Evolutionary conservation across 1,140 invertebrate genomes (phyloP), one percentile per base, ranked within the genome.

Genomic region (Neotoxoptera formosana): DNA sequence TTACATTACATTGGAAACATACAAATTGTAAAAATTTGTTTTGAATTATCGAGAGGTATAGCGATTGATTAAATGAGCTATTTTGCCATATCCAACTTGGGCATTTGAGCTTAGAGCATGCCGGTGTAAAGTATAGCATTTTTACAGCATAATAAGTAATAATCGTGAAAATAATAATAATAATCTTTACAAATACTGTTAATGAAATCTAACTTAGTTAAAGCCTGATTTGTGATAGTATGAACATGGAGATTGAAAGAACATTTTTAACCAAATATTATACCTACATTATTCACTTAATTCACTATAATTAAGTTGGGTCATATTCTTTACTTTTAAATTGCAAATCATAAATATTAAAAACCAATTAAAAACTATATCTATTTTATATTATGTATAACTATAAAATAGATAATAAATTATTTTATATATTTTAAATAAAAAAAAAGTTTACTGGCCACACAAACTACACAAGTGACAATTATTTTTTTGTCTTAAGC

Each of bases 171-270:
- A n/a, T n/a, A n/a, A n/a, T n/a, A n/a, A n/a, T n/a, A n/a, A n/a
- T n/a, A n/a, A 88, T 88, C 21, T 88, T 47, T 88, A 51, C 30
- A 88, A n/a, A 21, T 88, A 88, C 23, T 30, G 51, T 51, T 88
- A 51, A 88, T 88, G n/a, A 48, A 48, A 53, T 47, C 25, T 30
- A 88, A 88, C 51, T 48, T 47, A 88, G 41, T 30, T 88, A 53
- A 51, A 8, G 20, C 0, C n/a, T 88, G 7, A 88, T 88, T 88
- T 25, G 48, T 88, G 1, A 53, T 53, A 88, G 14, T 34, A 11
- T 30, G 1, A 53, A 53, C 34, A 88, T 53, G 47, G 48, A 30
- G 25, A 51, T 88, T 51, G 17, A 48, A 88, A 17, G 86, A 48
- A 51, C 21, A n/a, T 48, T 88, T 88, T 48, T 21, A 51, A 48